These are phyloP conservation scores for Myodes glareolus DNA, from an alignment of 2,113 vertebrate genomes.

Conservation along the genomic window DNA sequence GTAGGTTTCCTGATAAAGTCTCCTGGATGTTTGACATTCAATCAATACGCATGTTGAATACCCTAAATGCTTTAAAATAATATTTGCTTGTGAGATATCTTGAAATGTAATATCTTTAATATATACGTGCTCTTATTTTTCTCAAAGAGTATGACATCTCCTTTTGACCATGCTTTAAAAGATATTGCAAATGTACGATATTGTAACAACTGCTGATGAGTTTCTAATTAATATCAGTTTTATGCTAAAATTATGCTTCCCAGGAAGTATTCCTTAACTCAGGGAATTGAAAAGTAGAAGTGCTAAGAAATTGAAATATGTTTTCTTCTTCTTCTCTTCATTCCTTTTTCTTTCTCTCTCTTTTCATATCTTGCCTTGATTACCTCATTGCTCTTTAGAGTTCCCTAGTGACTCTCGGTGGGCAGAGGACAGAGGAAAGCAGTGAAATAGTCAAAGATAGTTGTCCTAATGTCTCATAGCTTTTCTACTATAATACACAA, in stretches of 20 bases:
- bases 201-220: constrained; percentile 8
- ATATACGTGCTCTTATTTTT: not conserved
- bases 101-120: constrained; percentile 6
- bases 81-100: not conserved
- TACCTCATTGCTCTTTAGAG: not conserved
- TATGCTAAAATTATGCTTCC: constrained; percentile 2
- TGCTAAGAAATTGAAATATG: constrained; percentile 11
- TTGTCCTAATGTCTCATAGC: not conserved
- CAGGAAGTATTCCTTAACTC: not conserved
- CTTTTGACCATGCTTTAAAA: constrained; percentile 48
- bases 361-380: not conserved
- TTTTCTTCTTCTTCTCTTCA: constrained; percentile 27
- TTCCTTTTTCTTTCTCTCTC: not conserved
- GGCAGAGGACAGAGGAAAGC: not conserved
- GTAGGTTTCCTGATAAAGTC: not conserved
- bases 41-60: not conserved
- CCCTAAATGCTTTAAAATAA: not conserved
- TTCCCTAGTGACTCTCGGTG: not conserved
- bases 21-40: not conserved
- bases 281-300: not conserved
- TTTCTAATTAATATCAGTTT: constrained; percentile 57
- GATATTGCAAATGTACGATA: constrained; percentile 25
- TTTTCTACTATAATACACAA: not conserved
- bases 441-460: constrained; percentile 13
- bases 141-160: not conserved